Percentiles rank a stretch among this genome's conserved stretches.
Evolutionary conservation across 2,888 invertebrate species (phyloP).

Genomic region (Petrophora chlorosata): DNA sequence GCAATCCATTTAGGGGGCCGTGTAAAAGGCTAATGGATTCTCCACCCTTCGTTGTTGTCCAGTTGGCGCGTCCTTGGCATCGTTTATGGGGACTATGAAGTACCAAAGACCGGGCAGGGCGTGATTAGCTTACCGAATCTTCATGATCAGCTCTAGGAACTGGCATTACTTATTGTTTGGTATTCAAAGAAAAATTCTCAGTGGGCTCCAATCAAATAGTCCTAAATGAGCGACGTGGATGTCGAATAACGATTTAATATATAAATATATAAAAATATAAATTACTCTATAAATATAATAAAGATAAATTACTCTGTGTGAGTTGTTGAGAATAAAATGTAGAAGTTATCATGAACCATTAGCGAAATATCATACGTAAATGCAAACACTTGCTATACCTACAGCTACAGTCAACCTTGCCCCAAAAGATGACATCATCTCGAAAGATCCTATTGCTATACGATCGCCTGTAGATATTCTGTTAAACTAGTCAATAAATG

Average conservation of each 20-base stretch:
- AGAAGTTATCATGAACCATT: too few species aligned
- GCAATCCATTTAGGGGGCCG: slow-evolving; percentile 4
- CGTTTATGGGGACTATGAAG: slow-evolving; percentile 30
- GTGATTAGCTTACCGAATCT: slow-evolving; percentile 23
- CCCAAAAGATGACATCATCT: slow-evolving; percentile 76
- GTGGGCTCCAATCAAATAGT: too few species aligned
- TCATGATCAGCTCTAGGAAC: neutral
- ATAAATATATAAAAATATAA: too few species aligned
- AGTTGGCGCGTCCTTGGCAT: slow-evolving; percentile 40
- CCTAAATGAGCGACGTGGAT: too few species aligned
- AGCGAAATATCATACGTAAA: slow-evolving; percentile 35
- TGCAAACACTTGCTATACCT: slow-evolving; percentile 12
- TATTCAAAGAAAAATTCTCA: too few species aligned
- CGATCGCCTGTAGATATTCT: slow-evolving; percentile 36
- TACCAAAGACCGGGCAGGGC: slow-evolving; percentile 32
- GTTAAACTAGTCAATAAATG: slow-evolving; percentile 37
- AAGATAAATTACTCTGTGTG: too few species aligned
- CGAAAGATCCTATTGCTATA: slow-evolving; percentile 69
- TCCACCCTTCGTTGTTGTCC: slow-evolving; percentile 31
- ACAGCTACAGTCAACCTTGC: slow-evolving; percentile 39
- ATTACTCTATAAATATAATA: too few species aligned
- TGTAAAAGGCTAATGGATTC: slow-evolving; percentile 29
- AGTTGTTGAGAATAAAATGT: too few species aligned
- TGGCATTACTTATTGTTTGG: too few species aligned
- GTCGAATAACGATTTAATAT: too few species aligned